Percentiles rank a stretch among this genome's conserved stretches.
These are phyloP conservation scores for Andrena flavipes DNA, from an alignment of 2,888 invertebrate species.

Conservation along the genomic window DNA sequence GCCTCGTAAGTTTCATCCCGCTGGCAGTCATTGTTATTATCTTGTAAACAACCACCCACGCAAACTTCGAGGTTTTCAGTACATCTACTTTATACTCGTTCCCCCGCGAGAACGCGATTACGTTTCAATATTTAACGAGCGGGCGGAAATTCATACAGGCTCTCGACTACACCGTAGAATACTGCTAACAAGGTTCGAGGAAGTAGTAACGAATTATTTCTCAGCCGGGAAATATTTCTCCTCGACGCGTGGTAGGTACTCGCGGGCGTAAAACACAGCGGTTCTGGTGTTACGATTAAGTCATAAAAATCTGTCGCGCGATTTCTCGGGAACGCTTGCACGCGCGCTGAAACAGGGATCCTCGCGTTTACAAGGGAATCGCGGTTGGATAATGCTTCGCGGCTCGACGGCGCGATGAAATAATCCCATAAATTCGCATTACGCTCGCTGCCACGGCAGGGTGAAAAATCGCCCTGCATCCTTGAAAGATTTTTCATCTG, in stretches of 20 bases:
- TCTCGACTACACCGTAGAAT: conserved; percentile 6
- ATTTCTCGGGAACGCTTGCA: conserved; percentile 8
- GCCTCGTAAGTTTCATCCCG: conserved; percentile 12
- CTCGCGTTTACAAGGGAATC: conserved; percentile 33
- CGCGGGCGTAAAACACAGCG: background rate
- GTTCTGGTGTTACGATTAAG: conserved; percentile 24
- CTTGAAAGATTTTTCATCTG: conserved; percentile 63
- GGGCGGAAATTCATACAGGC: conserved; percentile 28
- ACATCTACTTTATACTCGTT: conserved; percentile 8
- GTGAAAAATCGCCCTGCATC: conserved; percentile 69
- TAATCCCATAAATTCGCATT: conserved; percentile 71
- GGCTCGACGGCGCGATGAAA: conserved; percentile 53
- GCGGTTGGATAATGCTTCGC: conserved; percentile 44
- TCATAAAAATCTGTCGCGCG: conserved; percentile 49
- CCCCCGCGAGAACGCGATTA: conserved; percentile 25
- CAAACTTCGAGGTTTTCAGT: background rate
- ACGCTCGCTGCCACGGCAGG: conserved; percentile 45
- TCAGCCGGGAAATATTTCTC: background rate
- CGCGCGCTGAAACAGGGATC: conserved; percentile 3
- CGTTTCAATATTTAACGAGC: conserved; percentile 45
- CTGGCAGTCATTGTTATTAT: background rate
- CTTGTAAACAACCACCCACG: conserved; percentile 3
- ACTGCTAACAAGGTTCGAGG: conserved; percentile 15
- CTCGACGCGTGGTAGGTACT: background rate
- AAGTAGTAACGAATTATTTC: conserved; percentile 36